Percentiles rank a stretch among this genome's conserved stretches.
These are phyloP conservation scores for Donacobius atricapilla DNA, from an alignment of 2,113 vertebrate species.

Conservation along the genomic window DNA sequence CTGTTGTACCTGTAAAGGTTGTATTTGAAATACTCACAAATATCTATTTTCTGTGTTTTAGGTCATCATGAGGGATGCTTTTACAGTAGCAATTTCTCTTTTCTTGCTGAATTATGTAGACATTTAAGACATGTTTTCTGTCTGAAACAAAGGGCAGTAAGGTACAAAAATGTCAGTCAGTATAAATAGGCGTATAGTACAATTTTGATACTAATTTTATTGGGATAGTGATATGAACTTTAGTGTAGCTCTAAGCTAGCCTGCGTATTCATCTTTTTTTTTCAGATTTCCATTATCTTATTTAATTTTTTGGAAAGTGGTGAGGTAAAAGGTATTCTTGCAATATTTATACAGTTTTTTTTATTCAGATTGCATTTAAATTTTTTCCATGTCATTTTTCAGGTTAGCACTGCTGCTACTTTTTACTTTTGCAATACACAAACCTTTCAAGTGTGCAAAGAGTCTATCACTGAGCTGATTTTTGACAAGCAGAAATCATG, in stretches of 20 bases:
- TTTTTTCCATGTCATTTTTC: neutral
- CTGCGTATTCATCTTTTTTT: neutral
- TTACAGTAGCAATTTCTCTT: too few species aligned
- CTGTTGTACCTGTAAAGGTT: neutral
- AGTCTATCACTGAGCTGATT: neutral
- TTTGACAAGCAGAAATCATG: constrained; percentile 18
- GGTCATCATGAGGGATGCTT: too few species aligned
- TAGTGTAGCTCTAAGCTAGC: neutral
- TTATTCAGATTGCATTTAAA: neutral
- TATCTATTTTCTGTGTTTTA: too few species aligned
- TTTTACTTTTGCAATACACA: neutral
- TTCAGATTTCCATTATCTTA: neutral
- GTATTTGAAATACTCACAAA: neutral
- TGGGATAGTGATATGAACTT: neutral
- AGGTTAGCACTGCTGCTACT: neutral
- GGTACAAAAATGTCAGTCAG: neutral
- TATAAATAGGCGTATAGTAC: neutral
- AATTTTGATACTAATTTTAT: neutral
- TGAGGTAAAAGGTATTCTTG: neutral
- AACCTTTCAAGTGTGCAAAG: neutral
- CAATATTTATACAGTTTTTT: neutral
- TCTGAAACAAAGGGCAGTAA: neutral
- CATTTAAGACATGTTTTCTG: neutral
- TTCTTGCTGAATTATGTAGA: neutral
- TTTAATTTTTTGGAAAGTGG: neutral